Base-by-base conservation (phyloP, 2,888 invertebrate species). In the Parnassius apollo region DNA sequence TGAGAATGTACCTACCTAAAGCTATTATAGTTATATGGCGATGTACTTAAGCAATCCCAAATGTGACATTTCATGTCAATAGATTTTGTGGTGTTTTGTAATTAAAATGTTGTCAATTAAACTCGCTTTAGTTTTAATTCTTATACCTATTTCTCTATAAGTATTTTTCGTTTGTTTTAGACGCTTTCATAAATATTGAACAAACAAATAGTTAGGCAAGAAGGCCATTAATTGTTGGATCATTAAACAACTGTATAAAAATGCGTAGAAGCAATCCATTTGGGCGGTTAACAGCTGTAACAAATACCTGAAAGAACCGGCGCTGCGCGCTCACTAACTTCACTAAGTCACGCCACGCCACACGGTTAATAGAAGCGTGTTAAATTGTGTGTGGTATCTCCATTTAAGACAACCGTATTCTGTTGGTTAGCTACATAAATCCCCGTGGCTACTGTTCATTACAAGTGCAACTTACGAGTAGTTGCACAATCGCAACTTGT, bases 61-160 rank as follows among this genome's bases (percentile, higher is more conserved):
- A 82, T 74, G 81, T 76, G 88, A 72, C 88, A 88, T 88, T 84
- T 81, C 81, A 84, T 87, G 86, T 87, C 85, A 76, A 77, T 89
- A 88, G 85, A 89, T 85, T 87, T 91, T 91, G 90, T 91, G 91
- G 91, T 91, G 90, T 91, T 91, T 91, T 91, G 85, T 91, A 91
- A 91, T 89, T 89, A 91, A 91, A 91, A 91, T 88, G 90, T 91
- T 91, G 91, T 91, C 91, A 91, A 91, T 91, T 91, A 91, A 78
- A 59, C 25, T 46, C 12, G 42, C 42, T 51, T 56, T 63, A 55
- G 9, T 63, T 63, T 63, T 44, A 59, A 3, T 59, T 45, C 51
- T 51, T 25, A 35, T 1, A 56, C 46, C 25, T 48, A n/a, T 2
- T 13, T 1, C 7, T 49, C 46, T 13, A 1, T 53, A n/a, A 11